Evolutionary conservation across 2,113 vertebrate genomes (phyloP).

Genomic region (Istiophorus platypterus): DNA sequence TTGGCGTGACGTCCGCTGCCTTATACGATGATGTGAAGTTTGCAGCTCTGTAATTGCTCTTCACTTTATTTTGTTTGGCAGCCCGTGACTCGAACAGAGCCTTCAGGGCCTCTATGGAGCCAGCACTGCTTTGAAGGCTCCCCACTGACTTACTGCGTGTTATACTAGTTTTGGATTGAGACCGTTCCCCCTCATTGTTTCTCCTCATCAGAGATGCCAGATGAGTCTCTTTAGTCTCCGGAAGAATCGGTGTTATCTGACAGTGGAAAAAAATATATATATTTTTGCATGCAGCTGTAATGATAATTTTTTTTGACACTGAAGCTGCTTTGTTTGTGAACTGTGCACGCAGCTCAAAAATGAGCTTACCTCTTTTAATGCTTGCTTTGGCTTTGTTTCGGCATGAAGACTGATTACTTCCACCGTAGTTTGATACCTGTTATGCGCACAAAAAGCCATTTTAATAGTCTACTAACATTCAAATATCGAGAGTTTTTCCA

Average conservation of each 20-base stretch:
- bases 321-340: not conserved
- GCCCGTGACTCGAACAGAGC: slow-evolving; percentile 77
- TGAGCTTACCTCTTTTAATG: slow-evolving; percentile 69
- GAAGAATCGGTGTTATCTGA: slow-evolving; percentile 34
- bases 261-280: not conserved
- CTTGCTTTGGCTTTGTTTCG: slow-evolving; percentile 55
- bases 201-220: slow-evolving; percentile 45
- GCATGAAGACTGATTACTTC: slow-evolving; percentile 46
- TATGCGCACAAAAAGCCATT: not conserved
- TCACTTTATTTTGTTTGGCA: not conserved
- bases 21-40: not conserved
- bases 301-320: not conserved
- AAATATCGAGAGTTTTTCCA: not conserved
- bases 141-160: slow-evolving; percentile 76
- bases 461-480: not conserved
- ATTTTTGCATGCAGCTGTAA: not conserved
- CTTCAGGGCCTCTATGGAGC: slow-evolving; percentile 67
- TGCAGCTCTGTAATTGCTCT: slow-evolving; percentile 31
- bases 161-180: slow-evolving; percentile 10
- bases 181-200: slow-evolving; percentile 32
- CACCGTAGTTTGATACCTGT: slow-evolving; percentile 85
- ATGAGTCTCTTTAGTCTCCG: slow-evolving; percentile 14
- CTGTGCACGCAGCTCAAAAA: not conserved
- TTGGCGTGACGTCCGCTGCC: not conserved
- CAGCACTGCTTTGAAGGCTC: slow-evolving; percentile 35